Base-by-base conservation (phyloP, 2,797 vertebrate species). In the Chloroceryle amazona region DNA sequence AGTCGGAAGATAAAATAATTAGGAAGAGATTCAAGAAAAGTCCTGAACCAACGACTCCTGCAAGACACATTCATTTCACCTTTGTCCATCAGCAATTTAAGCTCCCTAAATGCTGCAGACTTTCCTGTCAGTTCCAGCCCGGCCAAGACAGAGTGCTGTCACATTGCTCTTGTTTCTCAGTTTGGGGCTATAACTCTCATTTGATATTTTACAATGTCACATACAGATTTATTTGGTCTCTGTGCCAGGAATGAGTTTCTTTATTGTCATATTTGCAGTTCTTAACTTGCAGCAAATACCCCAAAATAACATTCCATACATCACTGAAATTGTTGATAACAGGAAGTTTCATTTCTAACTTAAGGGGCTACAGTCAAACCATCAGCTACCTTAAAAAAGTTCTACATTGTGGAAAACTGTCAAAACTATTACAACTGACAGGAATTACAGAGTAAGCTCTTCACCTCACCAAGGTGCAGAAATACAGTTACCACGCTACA, bases 21-120 rank as follows among this genome's bases (percentile, higher is more conserved):
- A 85, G 26, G 55, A 92, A 93, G 55, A 68, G 21, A 87, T 71
- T 80, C 9, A 68, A 52, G 57, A 85, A 49, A 90, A 93, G 75
- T 76, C 65, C 92, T 22, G 74, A 85, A 74, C 17, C 57, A 85
- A 22, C 75, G 54, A 85, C 60, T 92, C 8, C 51, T 57, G 37
- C 33, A 81, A 68, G 20, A 75, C 20, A 73, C 13, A 80, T 54
- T 79, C 72, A 72, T 89, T 91, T 93, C 71, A 76, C 67, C 44
- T 66, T 42, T 82, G 49, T 47, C 37, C 49, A 68, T 73, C 37
- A 94, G 83, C 78, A 85, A 42, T 84, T 94, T 94, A 39, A 84
- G 11, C 10, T 74, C 49, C 37, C 37, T 67, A 37, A 61, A 89
- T 23, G 33, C 16, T 89, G 74, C 39, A 55, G 70, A 80, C 39